Evolutionary conservation across 2,113 vertebrate genomes (phyloP).

Genomic region (Pachyramphus minor): DNA sequence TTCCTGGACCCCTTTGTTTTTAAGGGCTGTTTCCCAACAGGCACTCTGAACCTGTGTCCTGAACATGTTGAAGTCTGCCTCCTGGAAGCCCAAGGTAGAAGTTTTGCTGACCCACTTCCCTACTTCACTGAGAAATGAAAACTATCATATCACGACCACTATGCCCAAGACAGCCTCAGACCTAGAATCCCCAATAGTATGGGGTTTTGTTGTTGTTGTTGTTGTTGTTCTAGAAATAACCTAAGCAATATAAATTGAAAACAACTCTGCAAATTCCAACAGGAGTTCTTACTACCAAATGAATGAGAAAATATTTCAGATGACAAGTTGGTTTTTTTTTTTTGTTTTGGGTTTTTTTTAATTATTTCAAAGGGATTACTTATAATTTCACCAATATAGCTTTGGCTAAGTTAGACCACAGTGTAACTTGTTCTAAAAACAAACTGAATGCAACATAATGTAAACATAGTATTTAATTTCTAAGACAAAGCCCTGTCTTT

Average conservation of each 20-base stretch:
- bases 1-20: background rate
- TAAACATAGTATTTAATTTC: background rate
- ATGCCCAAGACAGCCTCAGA: background rate
- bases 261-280: background rate
- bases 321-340: background rate
- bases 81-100: background rate
- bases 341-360: background rate
- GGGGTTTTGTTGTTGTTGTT: background rate
- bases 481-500: background rate
- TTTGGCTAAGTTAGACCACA: background rate
- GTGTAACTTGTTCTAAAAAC: background rate
- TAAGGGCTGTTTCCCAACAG: background rate
- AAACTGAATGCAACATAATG: background rate
- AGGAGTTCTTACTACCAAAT: background rate
- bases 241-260: background rate
- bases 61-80: background rate
- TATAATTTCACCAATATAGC: background rate
- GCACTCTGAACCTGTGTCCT: background rate
- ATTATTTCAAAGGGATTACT: background rate
- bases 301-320: background rate
- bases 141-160: rapidly evolving
- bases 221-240: background rate
- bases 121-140: background rate
- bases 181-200: background rate
- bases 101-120: background rate